Percentiles rank a stretch among this genome's conserved stretches.
phyloP scores from a whole-genome alignment of 2,888 invertebrate species.

The Notocelia uddmanniana region DNA sequence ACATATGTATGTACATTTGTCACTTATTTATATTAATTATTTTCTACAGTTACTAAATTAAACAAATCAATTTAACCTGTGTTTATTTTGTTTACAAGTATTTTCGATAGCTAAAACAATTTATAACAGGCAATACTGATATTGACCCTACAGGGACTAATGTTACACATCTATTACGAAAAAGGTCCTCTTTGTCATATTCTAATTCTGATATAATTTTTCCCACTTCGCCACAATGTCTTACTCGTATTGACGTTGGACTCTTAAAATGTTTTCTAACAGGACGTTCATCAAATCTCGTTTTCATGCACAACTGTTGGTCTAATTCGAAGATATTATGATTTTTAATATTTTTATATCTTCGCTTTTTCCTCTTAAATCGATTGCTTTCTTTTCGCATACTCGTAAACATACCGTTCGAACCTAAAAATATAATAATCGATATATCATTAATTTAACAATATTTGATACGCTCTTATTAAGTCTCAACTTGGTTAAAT shows the following conservation, averaged over 20 bases:
- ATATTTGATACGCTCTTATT: too few relatives aligned
- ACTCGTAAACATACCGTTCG: not conserved
- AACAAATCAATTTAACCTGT: not conserved
- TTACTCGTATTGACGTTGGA: not conserved
- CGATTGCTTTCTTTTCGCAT: not conserved
- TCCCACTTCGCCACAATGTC: not conserved
- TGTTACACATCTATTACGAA: slow-evolving; percentile 1
- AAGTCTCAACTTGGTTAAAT: too few relatives aligned
- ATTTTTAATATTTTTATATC: slow-evolving; percentile 4
- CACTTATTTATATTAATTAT: slow-evolving; percentile 46
- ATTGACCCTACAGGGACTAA: not conserved
- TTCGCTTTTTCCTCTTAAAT: slow-evolving; percentile 21
- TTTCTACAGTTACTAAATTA: slow-evolving; percentile 39
- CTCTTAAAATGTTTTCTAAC: slow-evolving; percentile 4
- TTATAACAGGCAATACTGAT: not conserved
- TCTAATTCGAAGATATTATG: not conserved
- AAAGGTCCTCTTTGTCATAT: not conserved
- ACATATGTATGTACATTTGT: slow-evolving; percentile 31
- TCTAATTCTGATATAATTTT: not conserved
- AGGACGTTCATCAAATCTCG: slow-evolving; percentile 14
- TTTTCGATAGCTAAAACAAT: not conserved
- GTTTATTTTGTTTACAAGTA: slow-evolving; percentile 2
- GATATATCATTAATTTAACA: too few relatives aligned
- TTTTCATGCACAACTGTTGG: slow-evolving; percentile 1
- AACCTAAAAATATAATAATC: slow-evolving; percentile 20